A percentile compares a stretch with the other conserved stretches of the same genome.
phyloP scores from a whole-genome alignment of 1,140 invertebrate species.

The Pachypeltis micranthus region DNA sequence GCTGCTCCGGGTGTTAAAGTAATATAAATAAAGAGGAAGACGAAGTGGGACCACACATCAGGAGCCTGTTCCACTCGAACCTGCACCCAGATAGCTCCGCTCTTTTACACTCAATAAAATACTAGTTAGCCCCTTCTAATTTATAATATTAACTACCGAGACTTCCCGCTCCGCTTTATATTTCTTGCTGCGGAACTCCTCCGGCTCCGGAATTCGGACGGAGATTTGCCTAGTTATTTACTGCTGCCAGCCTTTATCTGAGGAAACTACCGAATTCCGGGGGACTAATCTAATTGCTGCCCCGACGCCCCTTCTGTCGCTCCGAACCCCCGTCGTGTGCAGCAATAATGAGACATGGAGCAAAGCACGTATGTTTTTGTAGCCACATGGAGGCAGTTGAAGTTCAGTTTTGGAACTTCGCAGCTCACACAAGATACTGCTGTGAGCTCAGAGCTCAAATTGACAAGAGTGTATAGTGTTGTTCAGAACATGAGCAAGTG shows the following conservation, averaged over 20 bases:
- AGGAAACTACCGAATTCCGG: background rate
- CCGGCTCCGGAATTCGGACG: background rate
- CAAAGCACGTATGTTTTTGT: too few species aligned
- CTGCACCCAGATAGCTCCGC: background rate
- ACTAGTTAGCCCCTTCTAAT: background rate
- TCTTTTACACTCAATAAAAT: constrained; percentile 7
- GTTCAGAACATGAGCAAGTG: too few species aligned
- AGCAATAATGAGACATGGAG: too few species aligned
- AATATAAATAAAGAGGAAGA: constrained; percentile 6
- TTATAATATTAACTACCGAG: background rate
- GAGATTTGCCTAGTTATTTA: background rate
- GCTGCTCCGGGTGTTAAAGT: constrained; percentile 1
- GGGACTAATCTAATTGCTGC: background rate
- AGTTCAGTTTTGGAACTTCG: too few species aligned
- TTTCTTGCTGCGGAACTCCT: background rate
- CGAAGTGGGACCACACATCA: constrained; percentile 2
- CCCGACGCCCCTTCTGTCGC: background rate
- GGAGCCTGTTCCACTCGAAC: background rate
- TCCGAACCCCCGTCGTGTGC: too few species aligned
- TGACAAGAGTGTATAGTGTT: too few species aligned
- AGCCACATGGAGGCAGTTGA: too few species aligned
- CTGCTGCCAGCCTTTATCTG: constrained; percentile 10
- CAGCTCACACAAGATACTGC: too few species aligned
- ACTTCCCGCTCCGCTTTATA: background rate
- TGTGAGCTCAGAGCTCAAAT: too few species aligned